Conservation (phyloP, 2,797 vertebrate genomes). For the Allobates femoralis region DNA sequence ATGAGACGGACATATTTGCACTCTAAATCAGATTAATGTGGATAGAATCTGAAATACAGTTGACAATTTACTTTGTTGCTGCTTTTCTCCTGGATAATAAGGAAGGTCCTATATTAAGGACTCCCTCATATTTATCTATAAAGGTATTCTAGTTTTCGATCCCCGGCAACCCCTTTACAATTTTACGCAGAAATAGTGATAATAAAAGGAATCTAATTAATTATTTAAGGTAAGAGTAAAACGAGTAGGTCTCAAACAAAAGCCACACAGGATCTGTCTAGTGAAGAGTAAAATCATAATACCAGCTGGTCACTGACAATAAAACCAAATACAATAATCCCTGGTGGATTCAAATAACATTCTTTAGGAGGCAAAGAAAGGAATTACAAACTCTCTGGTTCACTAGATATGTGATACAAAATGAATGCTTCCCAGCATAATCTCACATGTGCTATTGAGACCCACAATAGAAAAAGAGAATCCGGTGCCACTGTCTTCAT, state of each 20-base stretch:
- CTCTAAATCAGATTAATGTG: too few relatives aligned
- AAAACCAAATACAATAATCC: neutral
- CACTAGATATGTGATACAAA: neutral
- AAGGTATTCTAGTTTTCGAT: neutral
- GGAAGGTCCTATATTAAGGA: too few relatives aligned
- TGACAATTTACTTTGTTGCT: too few relatives aligned
- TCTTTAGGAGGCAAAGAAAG: neutral
- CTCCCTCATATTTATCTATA: too few relatives aligned
- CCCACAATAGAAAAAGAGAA: too few relatives aligned
- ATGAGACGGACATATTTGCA: too few relatives aligned
- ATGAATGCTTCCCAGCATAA: neutral
- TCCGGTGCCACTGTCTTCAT: too few relatives aligned
- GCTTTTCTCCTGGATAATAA: too few relatives aligned
- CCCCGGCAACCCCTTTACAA: neutral
- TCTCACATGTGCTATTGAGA: neutral
- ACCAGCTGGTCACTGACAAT: neutral
- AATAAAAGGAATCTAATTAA: neutral
- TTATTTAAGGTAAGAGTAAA: conserved; percentile 25
- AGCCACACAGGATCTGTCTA: neutral
- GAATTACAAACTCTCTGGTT: neutral
- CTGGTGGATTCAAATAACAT: conserved; percentile 16
- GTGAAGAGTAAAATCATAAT: conserved; percentile 9
- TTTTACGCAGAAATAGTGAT: neutral
- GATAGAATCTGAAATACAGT: too few relatives aligned
- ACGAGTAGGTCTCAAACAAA: neutral